These are phyloP conservation scores for Dromiciops gliroides DNA, from an alignment of 2,113 vertebrate genomes.

Conservation along the genomic window DNA sequence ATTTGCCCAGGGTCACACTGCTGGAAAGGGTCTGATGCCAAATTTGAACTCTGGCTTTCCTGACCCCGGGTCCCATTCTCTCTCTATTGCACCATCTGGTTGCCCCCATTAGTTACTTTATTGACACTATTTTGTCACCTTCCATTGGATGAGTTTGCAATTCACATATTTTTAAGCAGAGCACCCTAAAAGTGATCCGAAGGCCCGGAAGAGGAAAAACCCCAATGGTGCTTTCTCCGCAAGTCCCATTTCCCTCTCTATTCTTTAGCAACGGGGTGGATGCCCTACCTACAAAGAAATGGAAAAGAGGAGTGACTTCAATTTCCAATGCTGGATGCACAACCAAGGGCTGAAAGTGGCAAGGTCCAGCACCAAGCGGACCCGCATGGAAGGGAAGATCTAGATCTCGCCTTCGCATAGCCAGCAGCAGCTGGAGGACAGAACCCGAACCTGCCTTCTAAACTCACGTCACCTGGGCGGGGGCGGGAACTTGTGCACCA, in stretches of 20 bases:
- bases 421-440: background rate
- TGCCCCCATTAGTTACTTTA: background rate
- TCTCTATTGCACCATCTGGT: background rate
- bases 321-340: background rate
- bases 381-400: background rate
- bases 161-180: background rate
- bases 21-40: background rate
- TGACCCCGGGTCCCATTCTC: background rate
- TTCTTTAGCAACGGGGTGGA: background rate
- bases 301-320: no score
- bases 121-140: background rate
- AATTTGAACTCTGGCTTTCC: background rate
- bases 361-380: accelerated
- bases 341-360: background rate
- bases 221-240: background rate
- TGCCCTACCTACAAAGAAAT: background rate
- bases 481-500: background rate
- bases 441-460: background rate
- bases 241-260: background rate
- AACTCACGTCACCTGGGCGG: background rate
- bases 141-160: background rate
- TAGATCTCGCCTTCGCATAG: background rate
- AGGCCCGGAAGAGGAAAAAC: background rate
- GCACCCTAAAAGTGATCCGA: background rate
- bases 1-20: background rate